These are phyloP conservation scores for Sarcophaga rosellei DNA, from an alignment of 2,888 invertebrate species.

Conservation along the genomic window DNA sequence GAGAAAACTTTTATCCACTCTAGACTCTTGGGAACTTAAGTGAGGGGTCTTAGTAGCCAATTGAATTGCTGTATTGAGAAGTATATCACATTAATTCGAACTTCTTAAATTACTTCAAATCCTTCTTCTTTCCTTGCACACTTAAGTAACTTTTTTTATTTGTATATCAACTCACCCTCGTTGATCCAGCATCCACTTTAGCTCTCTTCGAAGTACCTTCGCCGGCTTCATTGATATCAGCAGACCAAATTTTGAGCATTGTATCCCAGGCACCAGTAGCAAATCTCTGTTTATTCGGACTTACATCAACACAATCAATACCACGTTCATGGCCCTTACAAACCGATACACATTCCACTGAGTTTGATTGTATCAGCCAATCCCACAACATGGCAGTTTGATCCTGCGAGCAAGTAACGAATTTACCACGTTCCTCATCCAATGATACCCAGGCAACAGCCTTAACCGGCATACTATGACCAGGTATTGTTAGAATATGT, in stretches of 20 bases:
- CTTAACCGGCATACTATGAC: constrained; percentile 93
- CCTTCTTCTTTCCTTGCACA: no score
- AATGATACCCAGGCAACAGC: constrained; percentile 92
- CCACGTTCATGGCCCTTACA: constrained; percentile 96
- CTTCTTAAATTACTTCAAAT: no score
- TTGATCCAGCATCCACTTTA: constrained; percentile 81
- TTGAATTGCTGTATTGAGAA: no score
- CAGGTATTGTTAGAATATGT: constrained; percentile 91
- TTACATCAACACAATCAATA: constrained; percentile 92
- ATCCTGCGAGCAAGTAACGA: constrained; percentile 94
- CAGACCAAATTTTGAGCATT: constrained; percentile 95
- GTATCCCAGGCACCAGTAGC: constrained; percentile 97
- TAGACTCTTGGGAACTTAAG: no score
- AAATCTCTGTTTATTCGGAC: constrained; percentile 84
- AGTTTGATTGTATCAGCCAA: constrained; percentile 89
- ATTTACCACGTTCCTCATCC: constrained; percentile 85
- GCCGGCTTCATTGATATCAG: constrained; percentile 84
- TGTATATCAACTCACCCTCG: constrained; percentile 82
- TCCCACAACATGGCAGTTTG: constrained; percentile 95
- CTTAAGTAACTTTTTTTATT: no score
- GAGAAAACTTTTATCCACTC: no score
- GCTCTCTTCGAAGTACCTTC: constrained; percentile 85
- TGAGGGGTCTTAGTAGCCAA: no score
- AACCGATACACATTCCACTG: constrained; percentile 89
- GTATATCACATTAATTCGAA: no score